Percentiles rank a stretch among this genome's conserved stretches.
Conservation (phyloP, 1,140 invertebrate species). For the Bombus huntii region DNA sequence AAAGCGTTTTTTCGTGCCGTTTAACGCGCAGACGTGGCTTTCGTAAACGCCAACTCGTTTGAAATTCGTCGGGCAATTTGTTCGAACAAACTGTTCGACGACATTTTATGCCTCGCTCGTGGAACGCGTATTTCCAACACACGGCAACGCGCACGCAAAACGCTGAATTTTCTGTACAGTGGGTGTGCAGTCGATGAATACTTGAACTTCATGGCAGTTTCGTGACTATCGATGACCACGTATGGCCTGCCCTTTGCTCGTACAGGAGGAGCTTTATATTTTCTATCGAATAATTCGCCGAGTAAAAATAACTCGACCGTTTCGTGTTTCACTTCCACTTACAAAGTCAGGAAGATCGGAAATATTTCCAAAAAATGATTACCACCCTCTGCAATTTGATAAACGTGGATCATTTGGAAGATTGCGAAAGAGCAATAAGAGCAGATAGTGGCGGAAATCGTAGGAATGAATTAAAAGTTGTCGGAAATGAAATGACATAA, state of each 20-base stretch:
- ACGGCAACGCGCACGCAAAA: neutral
- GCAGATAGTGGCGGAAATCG: neutral
- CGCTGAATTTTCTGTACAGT: neutral
- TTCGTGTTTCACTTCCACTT: neutral
- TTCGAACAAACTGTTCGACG: neutral
- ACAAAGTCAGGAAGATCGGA: neutral
- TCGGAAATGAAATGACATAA: neutral
- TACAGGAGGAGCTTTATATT: neutral
- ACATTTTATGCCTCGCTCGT: neutral
- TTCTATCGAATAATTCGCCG: neutral
- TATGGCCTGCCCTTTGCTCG: neutral
- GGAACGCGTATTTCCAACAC: neutral
- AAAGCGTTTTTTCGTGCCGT: neutral
- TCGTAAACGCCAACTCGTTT: neutral
- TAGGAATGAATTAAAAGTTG: neutral
- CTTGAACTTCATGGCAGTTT: constrained; percentile 22
- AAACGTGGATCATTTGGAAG: neutral
- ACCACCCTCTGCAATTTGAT: neutral
- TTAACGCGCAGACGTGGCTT: neutral
- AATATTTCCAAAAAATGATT: neutral
- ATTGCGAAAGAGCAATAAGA: neutral
- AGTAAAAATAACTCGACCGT: neutral
- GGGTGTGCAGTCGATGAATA: neutral
- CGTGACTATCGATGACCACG: constrained; percentile 8
- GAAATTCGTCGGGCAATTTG: neutral